Evolutionary conservation across 2,113 vertebrate species (phyloP), one percentile per base, ranked within the genome.

Genomic region (Loxodonta africana): DNA sequence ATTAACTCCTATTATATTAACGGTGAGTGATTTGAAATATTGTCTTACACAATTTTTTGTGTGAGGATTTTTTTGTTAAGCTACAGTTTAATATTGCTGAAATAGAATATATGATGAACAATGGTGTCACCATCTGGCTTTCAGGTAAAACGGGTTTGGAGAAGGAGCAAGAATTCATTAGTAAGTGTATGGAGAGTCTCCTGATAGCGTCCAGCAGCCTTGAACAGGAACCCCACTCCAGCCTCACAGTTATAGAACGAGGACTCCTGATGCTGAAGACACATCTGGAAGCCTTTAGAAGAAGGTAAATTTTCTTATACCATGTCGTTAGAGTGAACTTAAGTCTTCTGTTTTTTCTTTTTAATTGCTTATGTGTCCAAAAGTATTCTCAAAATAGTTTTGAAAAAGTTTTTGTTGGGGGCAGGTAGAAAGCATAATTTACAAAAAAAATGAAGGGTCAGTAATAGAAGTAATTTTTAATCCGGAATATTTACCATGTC

Each of bases 1-100:
- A 99, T 99, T 98, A 99, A 99, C 98, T 99, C 99, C 28, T 99
- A 99, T 95, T 99, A 99, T 96, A 99, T 99, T 98, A 99, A 99
- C 18, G 99, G 99, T 99, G 97, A 83, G 99, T 98, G 4, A 76
- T 96, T 93, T 97, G 51, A 62, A 95, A 71, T 92, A 82, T 9
- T 95, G 23, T 60, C 23, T 67, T 30, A 51, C 63, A 3, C 93
- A 23, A 25, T 46, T 69, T 92, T 94, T 95, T 88, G 65, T 90
- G 4, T 53, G 25, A 94, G 10, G 12, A 26, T 63, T 87, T 86
- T 97, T 69, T 81, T 87, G 25, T 83, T 95, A 80, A 93, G 2
- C 7, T 94, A 5, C 2, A 90, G 0, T 93, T 76, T 83, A 10
- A 92, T 78, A 30, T 1, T 86, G 67, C 15, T 83, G 33, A 65